Evolutionary conservation across 1,140 invertebrate genomes (phyloP).

Genomic region (Trialeurodes vaporariorum): DNA sequence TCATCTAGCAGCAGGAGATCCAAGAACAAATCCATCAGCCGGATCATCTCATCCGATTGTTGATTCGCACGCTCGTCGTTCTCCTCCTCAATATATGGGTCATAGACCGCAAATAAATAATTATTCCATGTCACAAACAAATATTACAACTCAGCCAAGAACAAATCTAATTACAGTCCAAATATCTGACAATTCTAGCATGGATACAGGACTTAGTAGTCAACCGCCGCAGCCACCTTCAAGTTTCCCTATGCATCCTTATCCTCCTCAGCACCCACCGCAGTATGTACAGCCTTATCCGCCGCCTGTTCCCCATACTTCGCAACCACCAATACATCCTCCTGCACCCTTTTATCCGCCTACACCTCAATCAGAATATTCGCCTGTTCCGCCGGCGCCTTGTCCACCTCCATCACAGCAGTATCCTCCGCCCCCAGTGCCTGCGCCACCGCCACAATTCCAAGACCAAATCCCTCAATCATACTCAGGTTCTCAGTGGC

Average conservation of each 20-base stretch:
- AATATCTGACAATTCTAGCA: conserved; percentile 13
- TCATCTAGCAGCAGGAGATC: conserved; percentile 16
- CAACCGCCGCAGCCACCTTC: conserved; percentile 13
- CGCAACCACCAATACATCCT: conserved; percentile 12
- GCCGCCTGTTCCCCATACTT: conserved; percentile 13
- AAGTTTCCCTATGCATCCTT: conserved; percentile 9
- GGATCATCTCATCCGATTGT: background rate
- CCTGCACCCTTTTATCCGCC: conserved; percentile 6
- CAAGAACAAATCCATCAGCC: conserved; percentile 10
- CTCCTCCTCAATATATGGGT: background rate
- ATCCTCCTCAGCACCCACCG: conserved; percentile 7
- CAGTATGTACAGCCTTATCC: conserved; percentile 7
- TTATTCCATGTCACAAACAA: background rate
- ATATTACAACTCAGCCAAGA: conserved; percentile 10
- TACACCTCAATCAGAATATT: conserved; percentile 13
- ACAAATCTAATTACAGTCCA: conserved; percentile 19
- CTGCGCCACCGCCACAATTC: conserved; percentile 13
- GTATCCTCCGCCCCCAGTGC: conserved; percentile 4
- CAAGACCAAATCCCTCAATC: background rate
- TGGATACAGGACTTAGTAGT: conserved; percentile 2
- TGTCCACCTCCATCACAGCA: conserved; percentile 13
- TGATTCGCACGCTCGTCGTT: background rate
- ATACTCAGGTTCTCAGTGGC: background rate
- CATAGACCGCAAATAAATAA: background rate
- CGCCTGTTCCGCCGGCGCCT: background rate